These are phyloP conservation scores for Chalcis sispes DNA, from an alignment of 2,888 invertebrate species.

Conservation along the genomic window DNA sequence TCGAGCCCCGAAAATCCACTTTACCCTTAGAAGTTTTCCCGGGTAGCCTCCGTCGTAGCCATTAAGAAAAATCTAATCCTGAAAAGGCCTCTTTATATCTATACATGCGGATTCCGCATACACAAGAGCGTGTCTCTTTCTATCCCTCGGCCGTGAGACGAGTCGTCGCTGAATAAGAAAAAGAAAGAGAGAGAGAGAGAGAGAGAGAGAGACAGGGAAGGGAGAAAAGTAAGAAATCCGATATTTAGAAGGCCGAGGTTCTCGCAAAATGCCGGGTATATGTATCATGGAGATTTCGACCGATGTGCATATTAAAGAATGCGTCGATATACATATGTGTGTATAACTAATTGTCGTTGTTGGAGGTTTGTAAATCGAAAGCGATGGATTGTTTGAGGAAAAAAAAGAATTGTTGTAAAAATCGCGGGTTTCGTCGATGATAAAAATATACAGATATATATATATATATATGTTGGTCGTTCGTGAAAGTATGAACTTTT, in stretches of 20 bases:
- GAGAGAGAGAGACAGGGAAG: background rate
- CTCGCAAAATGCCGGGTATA: conserved; percentile 19
- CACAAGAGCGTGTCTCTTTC: background rate
- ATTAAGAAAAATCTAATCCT: conserved; percentile 52
- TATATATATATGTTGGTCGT: background rate
- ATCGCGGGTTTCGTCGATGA: too few species aligned
- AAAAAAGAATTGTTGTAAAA: too few species aligned
- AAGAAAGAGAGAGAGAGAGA: background rate
- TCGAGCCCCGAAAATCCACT: conserved; percentile 50
- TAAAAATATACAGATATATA: too few species aligned
- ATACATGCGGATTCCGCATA: background rate
- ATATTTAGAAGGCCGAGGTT: conserved; percentile 45
- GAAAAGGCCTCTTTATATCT: background rate
- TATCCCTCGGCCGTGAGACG: background rate
- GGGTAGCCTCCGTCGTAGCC: conserved; percentile 7
- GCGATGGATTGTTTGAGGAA: too few species aligned
- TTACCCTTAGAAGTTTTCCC: conserved; percentile 40
- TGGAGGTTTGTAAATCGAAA: background rate
- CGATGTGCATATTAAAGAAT: conserved; percentile 5
- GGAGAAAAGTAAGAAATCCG: conserved; percentile 49
- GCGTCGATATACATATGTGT: background rate
- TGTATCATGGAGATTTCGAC: background rate
- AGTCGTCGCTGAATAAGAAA: background rate
- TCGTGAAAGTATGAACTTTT: background rate
- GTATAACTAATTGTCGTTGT: too few species aligned